A percentile compares a stretch with the other conserved stretches of the same genome.
phyloP scores from a whole-genome alignment of 1,140 invertebrate species.

The Pseudoatta argentina region DNA sequence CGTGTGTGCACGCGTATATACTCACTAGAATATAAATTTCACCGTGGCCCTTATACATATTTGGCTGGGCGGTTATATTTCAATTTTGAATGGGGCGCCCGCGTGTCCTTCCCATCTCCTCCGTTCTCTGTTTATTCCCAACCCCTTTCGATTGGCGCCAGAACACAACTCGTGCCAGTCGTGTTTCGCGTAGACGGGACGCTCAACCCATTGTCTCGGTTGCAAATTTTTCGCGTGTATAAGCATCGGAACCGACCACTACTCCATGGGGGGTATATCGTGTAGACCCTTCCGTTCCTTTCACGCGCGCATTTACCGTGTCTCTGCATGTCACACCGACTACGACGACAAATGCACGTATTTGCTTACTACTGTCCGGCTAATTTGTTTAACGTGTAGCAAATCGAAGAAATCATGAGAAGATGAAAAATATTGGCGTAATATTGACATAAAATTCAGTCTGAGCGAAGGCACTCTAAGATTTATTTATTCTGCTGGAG shows the following conservation, averaged over 20 bases:
- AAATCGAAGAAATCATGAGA: not conserved
- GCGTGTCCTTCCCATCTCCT: conserved; percentile 66
- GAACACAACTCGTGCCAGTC: conserved; percentile 84
- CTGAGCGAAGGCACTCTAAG: not conserved
- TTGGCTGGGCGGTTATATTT: conserved; percentile 83
- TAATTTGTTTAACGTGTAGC: conserved; percentile 54
- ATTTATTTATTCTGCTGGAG: not conserved
- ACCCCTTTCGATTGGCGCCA: conserved; percentile 81
- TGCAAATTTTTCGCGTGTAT: conserved; percentile 85
- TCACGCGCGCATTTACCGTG: conserved; percentile 32
- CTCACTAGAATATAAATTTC: conserved; percentile 70
- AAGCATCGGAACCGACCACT: conserved; percentile 69
- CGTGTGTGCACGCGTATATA: conserved; percentile 2
- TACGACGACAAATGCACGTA: conserved; percentile 76
- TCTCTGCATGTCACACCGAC: conserved; percentile 68
- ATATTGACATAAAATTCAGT: not conserved
- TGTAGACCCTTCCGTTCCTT: conserved; percentile 53
- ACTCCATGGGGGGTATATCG: conserved; percentile 77
- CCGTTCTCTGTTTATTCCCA: not conserved
- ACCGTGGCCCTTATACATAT: conserved; percentile 73
- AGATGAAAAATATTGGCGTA: not conserved
- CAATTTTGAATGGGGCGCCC: conserved; percentile 78
- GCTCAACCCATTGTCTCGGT: conserved; percentile 82
- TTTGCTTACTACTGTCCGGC: conserved; percentile 72
- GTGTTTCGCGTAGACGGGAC: conserved; percentile 78